These are phyloP conservation scores for Apis florea DNA, from an alignment of 1,140 invertebrate species.

Conservation along the genomic window DNA sequence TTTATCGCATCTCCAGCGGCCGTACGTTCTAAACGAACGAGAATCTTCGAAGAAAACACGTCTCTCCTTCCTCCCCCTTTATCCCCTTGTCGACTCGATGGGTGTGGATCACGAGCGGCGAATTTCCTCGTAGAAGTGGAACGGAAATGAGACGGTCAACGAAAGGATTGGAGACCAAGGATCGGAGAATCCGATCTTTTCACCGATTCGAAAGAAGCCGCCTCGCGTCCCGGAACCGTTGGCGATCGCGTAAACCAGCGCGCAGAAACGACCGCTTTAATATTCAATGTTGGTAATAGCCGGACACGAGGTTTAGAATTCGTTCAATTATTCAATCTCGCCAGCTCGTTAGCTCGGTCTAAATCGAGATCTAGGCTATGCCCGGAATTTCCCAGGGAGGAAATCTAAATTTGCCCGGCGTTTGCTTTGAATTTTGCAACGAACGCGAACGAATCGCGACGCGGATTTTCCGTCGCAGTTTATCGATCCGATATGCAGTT, in stretches of 20 bases:
- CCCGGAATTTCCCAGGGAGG: conserved; percentile 60
- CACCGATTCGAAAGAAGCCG: not conserved
- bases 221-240: too few species aligned
- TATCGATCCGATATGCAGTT: too few species aligned
- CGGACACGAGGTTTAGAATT: conserved; percentile 76
- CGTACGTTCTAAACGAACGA: conserved; percentile 15
- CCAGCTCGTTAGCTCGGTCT: conserved; percentile 72
- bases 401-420: conserved; percentile 62
- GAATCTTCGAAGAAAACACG: not conserved
- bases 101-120: conserved; percentile 12
- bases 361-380: conserved; percentile 72
- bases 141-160: not conserved
- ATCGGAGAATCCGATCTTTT: not conserved
- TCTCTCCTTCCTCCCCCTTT: too few species aligned
- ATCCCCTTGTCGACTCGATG: too few species aligned
- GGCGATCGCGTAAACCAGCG: conserved; percentile 2
- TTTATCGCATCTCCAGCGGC: conserved; percentile 16
- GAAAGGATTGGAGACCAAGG: too few species aligned
- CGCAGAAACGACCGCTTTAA: conserved; percentile 65
- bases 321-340: conserved; percentile 77
- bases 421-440: conserved; percentile 61
- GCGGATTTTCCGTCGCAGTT: not conserved
- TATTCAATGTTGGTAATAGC: conserved; percentile 77
- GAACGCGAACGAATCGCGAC: not conserved
- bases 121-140: not conserved